Evolutionary conservation across 2,888 invertebrate genomes (phyloP), one percentile per base, ranked within the genome.

Genomic region (Agrochola lota): DNA sequence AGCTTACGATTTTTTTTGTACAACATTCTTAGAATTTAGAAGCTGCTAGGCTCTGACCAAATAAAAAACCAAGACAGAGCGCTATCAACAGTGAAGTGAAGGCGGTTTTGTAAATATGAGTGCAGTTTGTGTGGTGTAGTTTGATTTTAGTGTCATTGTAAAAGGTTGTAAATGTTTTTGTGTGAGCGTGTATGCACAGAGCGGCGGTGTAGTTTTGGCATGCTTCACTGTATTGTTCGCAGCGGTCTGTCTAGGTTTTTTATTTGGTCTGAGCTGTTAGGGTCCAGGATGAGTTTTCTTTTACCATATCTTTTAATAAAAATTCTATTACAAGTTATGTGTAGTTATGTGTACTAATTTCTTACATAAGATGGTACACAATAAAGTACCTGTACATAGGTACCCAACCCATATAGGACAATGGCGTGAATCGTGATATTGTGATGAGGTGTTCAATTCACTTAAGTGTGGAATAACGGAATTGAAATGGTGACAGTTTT

Each of bases 401-500:
- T 35, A 11, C 8, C 0, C 12, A 12, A 46, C 55, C 52, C 23
- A 30, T 23, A 30, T 43, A 9, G 26, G 17, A 35, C 62, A 70
- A 60, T 23, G 23, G 49, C 49, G 26, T 46, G n/a, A 55, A 55
- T 68, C 68, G 35, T 55, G 75, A 75, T 46, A 20, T 60, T 70
- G 64, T 71, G 59, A 68, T 35, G n/a, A 68, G 64, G 52, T 68
- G 68, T 17, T 52, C 52, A 68, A 35, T 68, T 68, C 35, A n/a
- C 59, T 60, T n/a, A 59, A 70, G 46, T 71, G 55, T 67, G 57
- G 35, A 83, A 77, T 77, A 81, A 81, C 72, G 81, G 78, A 73
- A 77, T 71, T 71, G 71, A 84, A 83, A 75, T 73, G 81, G 72
- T 73, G 85, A 85, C 85, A 77, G 64, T 79, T 59, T 70, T 82